Percentiles rank a stretch among this genome's conserved stretches.
Evolutionary conservation across 2,888 invertebrate genomes (phyloP).

Genomic region (Callosobruchus maculatus): DNA sequence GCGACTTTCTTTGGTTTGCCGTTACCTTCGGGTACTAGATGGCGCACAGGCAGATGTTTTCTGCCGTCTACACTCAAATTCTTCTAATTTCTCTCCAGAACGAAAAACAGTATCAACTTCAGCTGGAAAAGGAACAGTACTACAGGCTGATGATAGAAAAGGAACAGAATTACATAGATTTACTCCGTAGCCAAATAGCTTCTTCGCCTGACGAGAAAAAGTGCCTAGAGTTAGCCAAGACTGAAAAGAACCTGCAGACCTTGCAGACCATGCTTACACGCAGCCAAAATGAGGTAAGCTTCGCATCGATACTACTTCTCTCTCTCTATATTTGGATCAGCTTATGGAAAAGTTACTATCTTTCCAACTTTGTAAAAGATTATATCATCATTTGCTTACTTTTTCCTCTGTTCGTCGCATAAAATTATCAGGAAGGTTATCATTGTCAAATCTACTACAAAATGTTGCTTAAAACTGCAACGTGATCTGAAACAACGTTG

Average conservation of each 20-base stretch:
- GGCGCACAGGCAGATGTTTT: too few relatives aligned
- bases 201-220: constrained; percentile 48
- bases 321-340: not conserved
- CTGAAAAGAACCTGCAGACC: constrained; percentile 59
- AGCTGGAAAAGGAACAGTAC: constrained; percentile 78
- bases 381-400: too few relatives aligned
- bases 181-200: constrained; percentile 66
- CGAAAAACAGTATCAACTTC: constrained; percentile 80
- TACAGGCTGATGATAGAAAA: constrained; percentile 87
- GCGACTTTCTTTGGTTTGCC: too few relatives aligned
- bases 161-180: constrained; percentile 78
- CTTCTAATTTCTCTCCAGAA: constrained; percentile 58
- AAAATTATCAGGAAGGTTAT: too few relatives aligned
- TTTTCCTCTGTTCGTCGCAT: too few relatives aligned
- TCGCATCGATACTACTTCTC: not conserved
- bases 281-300: constrained; percentile 41
- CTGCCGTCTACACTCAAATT: too few relatives aligned
- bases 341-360: too few relatives aligned
- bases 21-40: too few relatives aligned
- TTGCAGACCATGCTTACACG: constrained; percentile 56
- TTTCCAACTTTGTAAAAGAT: too few relatives aligned
- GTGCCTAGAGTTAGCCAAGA: constrained; percentile 55
- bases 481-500: too few relatives aligned
- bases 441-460: too few relatives aligned
- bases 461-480: too few relatives aligned